A percentile compares a stretch with the other conserved stretches of the same genome.
Evolutionary conservation across 1,140 invertebrate species (phyloP).

Genomic region (Sminthurides bifidus): DNA sequence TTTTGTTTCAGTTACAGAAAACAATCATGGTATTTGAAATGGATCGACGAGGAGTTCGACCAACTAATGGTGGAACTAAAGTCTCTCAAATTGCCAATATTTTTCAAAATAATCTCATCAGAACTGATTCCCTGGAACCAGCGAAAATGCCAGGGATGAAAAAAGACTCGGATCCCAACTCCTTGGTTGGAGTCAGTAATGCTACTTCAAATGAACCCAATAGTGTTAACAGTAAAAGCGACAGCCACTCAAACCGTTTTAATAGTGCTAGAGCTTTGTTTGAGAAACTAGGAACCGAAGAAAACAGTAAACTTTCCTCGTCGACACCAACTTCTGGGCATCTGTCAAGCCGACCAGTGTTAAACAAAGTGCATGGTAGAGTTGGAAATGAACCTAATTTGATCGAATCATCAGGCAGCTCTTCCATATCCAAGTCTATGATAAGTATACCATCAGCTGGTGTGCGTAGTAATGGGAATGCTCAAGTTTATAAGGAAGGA

Average conservation of each 20-base stretch:
- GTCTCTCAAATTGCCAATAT: constrained; percentile 82
- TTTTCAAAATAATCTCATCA: constrained; percentile 48
- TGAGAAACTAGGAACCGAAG: constrained; percentile 75
- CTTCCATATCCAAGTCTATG: background rate
- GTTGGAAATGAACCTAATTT: no score
- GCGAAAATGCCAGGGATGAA: constrained; percentile 17
- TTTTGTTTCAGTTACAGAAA: background rate
- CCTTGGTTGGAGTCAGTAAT: constrained; percentile 19
- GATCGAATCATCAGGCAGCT: no score
- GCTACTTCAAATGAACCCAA: constrained; percentile 6
- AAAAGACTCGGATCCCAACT: constrained; percentile 9
- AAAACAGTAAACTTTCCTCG: constrained; percentile 35
- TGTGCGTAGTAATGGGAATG: background rate
- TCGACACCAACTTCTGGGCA: background rate
- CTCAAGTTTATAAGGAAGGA: background rate
- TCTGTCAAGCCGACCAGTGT: background rate
- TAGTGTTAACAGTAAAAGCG: constrained; percentile 39
- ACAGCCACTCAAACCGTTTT: constrained; percentile 78
- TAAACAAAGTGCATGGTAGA: background rate
- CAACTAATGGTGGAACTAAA: constrained; percentile 51
- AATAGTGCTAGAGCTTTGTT: constrained; percentile 85
- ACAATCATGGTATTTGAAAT: constrained; percentile 22
- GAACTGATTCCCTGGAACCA: constrained; percentile 36
- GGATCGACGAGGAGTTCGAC: constrained; percentile 11
- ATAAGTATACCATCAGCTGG: background rate